Base-by-base conservation (phyloP, 30 jellyfish, hydroid and myxozoan species). In the Morbakka virulenta region DNA sequence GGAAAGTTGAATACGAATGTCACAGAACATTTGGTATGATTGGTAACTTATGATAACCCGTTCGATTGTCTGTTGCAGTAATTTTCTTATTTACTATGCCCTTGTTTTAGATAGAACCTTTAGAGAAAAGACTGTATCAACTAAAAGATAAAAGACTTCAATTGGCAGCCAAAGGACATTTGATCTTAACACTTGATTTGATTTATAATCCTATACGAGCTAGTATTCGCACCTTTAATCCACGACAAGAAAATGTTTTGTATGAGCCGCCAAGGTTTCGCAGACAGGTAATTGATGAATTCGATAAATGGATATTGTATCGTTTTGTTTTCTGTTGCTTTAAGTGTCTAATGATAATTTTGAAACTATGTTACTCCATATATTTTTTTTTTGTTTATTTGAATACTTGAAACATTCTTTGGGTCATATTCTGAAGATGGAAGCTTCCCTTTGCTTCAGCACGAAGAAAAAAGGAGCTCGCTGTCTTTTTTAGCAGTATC, bases 81-180 rank as follows among this genome's bases (percentile, higher is more conserved):
- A n/a, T n/a, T n/a, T n/a, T 9, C 57, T 41, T 6, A 17, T 17
- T 41, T 41, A 41, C 57, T 17, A 41, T 6, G 13, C 17, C 57
- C 13, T 41, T 41, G 57, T 6, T 41, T 41, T 41, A 6, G 57
- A 41, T 41, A 41, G 57, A 41, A 9, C 17, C 57, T 41, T 41
- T 41, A 41, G 57, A 41, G 57, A 91, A 85, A 33, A 82, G 96
- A n/a, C 50, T 85, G 29, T 91, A 78, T 47, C 98, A 91, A 34
- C 33, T 91, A 29, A 91, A 84, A 81, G 98, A 91, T 88, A 91
- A 91, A 78, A 77, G 92, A 4, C 64, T 91, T n/a, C 95, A 91
- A 67, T 52, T 88, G 41, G 92, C 52, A 35, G 93, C 94, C 27
- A 91, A 91, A 68, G 98, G 98, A 1, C 96, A 91, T 76, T 41